Evolutionary conservation across 2,797 vertebrate species (phyloP), one percentile per base, ranked within the genome.

Genomic region (Fistularia tabacaria): DNA sequence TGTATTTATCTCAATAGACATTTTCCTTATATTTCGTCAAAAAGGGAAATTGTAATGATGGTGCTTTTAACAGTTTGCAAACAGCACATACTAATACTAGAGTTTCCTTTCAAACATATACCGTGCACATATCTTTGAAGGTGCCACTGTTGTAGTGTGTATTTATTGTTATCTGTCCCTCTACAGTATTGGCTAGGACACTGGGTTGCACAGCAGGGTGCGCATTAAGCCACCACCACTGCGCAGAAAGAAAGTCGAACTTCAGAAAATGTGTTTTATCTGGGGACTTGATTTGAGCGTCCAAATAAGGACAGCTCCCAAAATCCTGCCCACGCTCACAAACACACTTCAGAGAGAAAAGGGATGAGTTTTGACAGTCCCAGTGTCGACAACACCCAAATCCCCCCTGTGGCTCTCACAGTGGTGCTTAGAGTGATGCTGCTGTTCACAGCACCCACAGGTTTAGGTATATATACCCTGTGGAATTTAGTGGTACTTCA

Each of bases 181-280:
- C 76, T 83, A 83, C 89, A 91, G 87, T 87, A 78, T 72, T 81
- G 59, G 77, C 80, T 83, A 80, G 51, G 71, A 76, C 76, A 69
- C 77, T 78, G 81, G 79, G 80, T 85, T 80, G 80, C 88, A 75
- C 84, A 85, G 86, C 87, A 86, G 85, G 86, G 82, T 87, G 84
- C 69, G 63, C 73, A 76, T 76, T 83, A 82, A 83, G 80, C 74
- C 69, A 83, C 79, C 57, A 72, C 74, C 73, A 82, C 72, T 64
- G 64, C 13, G 43, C 59, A 69, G 54, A 65, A 52, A 59, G 54
- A 62, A 25, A 25, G 25, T 67, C 42, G 49, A 71, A 81, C 87
- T 87, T 88, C 81, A 89, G 85, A 89, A 80, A 76, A 66, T 80
- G 73, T 69, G 83, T 90, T 90, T 90, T 85, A 90, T 89, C 85